These are phyloP conservation scores for Ophioninae sp. DNA, from an alignment of 2,888 invertebrate species.

Conservation along the genomic window DNA sequence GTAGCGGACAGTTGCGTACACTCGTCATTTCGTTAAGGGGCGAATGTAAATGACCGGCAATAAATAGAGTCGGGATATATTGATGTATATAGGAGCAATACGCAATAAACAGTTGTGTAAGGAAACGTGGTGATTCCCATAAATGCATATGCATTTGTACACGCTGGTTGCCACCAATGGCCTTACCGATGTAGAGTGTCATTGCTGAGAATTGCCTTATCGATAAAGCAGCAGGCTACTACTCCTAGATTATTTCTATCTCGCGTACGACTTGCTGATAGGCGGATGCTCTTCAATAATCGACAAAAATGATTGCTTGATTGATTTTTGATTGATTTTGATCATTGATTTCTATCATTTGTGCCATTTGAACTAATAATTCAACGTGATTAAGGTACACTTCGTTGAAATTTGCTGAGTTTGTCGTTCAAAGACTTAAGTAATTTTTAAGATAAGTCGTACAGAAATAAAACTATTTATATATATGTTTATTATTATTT, in stretches of 20 bases:
- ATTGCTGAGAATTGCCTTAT: constrained; percentile 63
- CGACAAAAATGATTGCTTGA: no score
- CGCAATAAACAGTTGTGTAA: constrained; percentile 49
- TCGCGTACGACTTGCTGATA: constrained; percentile 3
- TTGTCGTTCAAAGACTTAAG: no score
- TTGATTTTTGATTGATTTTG: no score
- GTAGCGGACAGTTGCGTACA: constrained; percentile 20
- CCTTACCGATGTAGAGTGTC: constrained; percentile 40
- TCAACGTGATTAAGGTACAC: no score
- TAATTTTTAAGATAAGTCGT: no score
- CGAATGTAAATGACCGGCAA: constrained; percentile 18
- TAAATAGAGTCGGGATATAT: constrained; percentile 38
- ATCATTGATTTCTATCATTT: no score
- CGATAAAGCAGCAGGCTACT: constrained; percentile 58
- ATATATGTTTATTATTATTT: no score
- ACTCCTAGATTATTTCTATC: constrained; percentile 37
- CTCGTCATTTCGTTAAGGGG: constrained; percentile 50
- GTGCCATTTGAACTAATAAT: no score
- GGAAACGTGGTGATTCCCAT: constrained; percentile 40
- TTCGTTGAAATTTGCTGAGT: no score
- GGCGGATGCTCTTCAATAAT: background rate
- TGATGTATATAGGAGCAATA: constrained; percentile 42
- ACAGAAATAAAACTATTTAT: no score
- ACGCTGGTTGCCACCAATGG: constrained; percentile 32
- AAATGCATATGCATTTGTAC: constrained; percentile 37